These are phyloP conservation scores for Caenorhabditis sp. DNA, from an alignment of 2,888 invertebrate genomes.

Conservation along the genomic window DNA sequence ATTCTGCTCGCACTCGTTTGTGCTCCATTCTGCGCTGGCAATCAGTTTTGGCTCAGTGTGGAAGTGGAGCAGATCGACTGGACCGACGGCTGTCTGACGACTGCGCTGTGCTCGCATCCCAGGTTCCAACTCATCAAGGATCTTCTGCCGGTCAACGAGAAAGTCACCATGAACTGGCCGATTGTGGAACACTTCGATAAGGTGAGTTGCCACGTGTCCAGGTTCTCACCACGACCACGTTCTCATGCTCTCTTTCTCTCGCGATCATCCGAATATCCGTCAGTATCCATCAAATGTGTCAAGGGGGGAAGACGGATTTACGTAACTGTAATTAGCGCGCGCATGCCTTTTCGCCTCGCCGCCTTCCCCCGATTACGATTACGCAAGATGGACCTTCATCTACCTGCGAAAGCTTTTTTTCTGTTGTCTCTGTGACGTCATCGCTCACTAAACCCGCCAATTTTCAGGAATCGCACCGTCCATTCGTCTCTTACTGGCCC, in stretches of 20 bases:
- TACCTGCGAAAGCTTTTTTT: not conserved
- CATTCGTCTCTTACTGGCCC: constrained; percentile 70
- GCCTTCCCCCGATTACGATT: constrained; percentile 39
- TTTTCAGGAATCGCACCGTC: constrained; percentile 68
- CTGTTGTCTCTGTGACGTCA: no score
- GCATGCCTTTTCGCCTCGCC: constrained; percentile 25
- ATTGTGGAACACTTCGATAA: constrained; percentile 68
- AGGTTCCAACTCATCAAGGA: constrained; percentile 68
- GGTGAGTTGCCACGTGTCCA: no score
- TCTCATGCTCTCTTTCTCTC: not conserved
- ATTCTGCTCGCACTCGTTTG: constrained; percentile 16
- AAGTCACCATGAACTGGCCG: constrained; percentile 67
- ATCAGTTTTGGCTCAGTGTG: constrained; percentile 73
- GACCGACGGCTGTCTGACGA: constrained; percentile 74
- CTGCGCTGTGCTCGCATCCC: constrained; percentile 72
- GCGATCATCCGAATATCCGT: constrained; percentile 29
- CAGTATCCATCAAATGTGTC: constrained; percentile 48
- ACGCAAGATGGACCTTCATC: not conserved
- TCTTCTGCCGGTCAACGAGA: constrained; percentile 62
- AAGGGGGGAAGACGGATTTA: constrained; percentile 35
- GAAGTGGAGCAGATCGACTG: constrained; percentile 72
- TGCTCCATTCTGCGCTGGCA: not conserved
- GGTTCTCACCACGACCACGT: no score
- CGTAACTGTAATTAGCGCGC: constrained; percentile 52
- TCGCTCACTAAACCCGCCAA: not conserved